Evolutionary conservation across 2,797 vertebrate genomes (phyloP), one percentile per base, ranked within the genome.

Genomic region (Diplodus puntazzo): DNA sequence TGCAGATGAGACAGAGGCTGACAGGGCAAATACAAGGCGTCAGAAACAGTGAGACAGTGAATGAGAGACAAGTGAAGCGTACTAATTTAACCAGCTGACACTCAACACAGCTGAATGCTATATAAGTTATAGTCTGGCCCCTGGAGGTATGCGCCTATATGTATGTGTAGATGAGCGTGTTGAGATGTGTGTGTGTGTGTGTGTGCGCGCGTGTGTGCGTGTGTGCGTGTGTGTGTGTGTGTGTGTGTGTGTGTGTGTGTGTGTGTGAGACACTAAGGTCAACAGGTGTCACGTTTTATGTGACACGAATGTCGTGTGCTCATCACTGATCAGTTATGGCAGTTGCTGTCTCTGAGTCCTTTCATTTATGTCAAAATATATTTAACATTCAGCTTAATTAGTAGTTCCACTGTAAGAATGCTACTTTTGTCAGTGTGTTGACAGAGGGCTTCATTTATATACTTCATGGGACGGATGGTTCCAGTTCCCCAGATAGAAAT

Each of bases 41-140:
- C 23, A 14, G 62, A 79, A 50, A 75, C 52, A 30, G 63, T 18
- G 54, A 73, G 61, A 66, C 57, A 21, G 64, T 50, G 46, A 75
- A 57, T 48, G 67, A 78, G 70, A 74, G 69, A 80, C 66, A 87
- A 78, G 87, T 70, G 71, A 43, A 72, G 70, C 53, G 46, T 54
- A 58, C 70, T 89, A 64, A 91, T 87, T 87, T 72, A 84, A 85
- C 85, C 90, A 88, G 73, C 88, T 92, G 91, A 91, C 92, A 74
- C 60, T 65, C 79, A 65, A 76, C 89, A 82, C 91, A 94, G 89
- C 92, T 93, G 92, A 90, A 69, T 46, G 79, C 89, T 90, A 89
- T 92, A 89, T 84, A 87, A 71, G 88, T 88, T 84, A 73, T 82
- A 50, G 79, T 74, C 59, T 62, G 75, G 82, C 64, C 78, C 76